Evolutionary conservation across 2,888 invertebrate genomes (phyloP).

Genomic region (Cartodere bifasciata): DNA sequence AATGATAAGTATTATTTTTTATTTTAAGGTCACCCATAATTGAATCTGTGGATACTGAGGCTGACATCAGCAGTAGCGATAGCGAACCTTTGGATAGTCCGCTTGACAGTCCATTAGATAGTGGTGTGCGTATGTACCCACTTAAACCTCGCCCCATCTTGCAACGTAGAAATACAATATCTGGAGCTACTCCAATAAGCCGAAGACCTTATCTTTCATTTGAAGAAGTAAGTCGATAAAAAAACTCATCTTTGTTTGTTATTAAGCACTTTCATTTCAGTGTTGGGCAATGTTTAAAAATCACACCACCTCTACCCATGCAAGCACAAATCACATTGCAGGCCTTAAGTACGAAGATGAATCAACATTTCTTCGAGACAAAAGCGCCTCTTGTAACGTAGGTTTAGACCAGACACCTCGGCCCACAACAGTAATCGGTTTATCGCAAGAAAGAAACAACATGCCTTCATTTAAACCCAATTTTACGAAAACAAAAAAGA

Average conservation of each 20-base stretch:
- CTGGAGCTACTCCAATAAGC: constrained; percentile 63
- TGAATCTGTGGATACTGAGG: constrained; percentile 23
- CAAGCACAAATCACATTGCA: constrained; percentile 32
- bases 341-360: constrained; percentile 32
- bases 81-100: constrained; percentile 42
- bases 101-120: constrained; percentile 38
- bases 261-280: constrained; percentile 29
- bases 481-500: constrained; percentile 22
- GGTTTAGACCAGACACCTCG: constrained; percentile 57
- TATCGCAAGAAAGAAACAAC: constrained; percentile 17
- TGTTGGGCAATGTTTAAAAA: constrained; percentile 63
- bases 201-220: constrained; percentile 50
- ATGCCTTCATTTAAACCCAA: constrained; percentile 21
- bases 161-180: constrained; percentile 77
- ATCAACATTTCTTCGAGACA: constrained; percentile 52
- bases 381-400: constrained; percentile 66
- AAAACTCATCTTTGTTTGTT: background rate
- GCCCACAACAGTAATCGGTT: constrained; percentile 45
- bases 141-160: constrained; percentile 63
- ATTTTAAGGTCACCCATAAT: constrained; percentile 20
- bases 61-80: constrained; percentile 40
- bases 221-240: constrained; percentile 44
- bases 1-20: no score
- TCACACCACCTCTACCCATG: constrained; percentile 35
- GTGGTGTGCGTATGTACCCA: constrained; percentile 49